Conservation (phyloP, 1,140 invertebrate species). For the Drosophila pectinifera region DNA sequence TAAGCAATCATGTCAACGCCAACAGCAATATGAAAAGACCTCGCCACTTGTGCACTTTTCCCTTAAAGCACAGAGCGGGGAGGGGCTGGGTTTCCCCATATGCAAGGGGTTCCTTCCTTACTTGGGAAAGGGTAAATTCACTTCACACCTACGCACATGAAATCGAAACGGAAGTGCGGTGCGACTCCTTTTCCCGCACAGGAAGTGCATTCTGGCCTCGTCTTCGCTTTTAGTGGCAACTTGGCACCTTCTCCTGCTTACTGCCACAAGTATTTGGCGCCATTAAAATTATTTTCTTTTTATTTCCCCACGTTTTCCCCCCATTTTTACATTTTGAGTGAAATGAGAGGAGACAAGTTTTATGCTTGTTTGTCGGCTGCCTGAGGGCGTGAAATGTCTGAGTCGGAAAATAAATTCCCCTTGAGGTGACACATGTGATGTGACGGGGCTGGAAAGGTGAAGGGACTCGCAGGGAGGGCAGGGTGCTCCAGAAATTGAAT, state of each 20-base stretch:
- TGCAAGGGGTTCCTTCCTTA: conserved; percentile 1
- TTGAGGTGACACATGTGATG: conserved; percentile 54
- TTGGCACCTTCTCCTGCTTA: conserved; percentile 29
- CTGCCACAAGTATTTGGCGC: conserved; percentile 45
- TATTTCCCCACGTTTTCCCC: conserved; percentile 29
- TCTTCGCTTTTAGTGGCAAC: conserved; percentile 45
- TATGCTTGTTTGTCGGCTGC: conserved; percentile 54
- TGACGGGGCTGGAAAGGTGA: conserved; percentile 1
- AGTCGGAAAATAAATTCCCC: conserved; percentile 35
- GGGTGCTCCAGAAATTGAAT: conserved; percentile 5
- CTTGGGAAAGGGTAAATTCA: conserved; percentile 50
- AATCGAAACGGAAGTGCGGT: conserved; percentile 73
- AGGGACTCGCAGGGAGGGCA: conserved; percentile 1
- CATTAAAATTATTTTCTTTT: conserved; percentile 58
- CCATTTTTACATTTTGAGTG: neutral
- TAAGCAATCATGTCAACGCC: conserved; percentile 81
- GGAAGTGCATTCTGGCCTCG: conserved; percentile 66
- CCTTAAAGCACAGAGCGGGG: neutral
- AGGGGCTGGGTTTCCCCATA: conserved; percentile 11
- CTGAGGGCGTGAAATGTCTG: conserved; percentile 51
- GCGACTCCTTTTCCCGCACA: conserved; percentile 29
- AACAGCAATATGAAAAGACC: conserved; percentile 65
- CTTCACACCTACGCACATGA: conserved; percentile 75
- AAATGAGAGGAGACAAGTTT: conserved; percentile 56
- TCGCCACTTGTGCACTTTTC: conserved; percentile 20